Base-by-base conservation (phyloP, 1,140 invertebrate species). In the Drosophila truncata region DNA sequence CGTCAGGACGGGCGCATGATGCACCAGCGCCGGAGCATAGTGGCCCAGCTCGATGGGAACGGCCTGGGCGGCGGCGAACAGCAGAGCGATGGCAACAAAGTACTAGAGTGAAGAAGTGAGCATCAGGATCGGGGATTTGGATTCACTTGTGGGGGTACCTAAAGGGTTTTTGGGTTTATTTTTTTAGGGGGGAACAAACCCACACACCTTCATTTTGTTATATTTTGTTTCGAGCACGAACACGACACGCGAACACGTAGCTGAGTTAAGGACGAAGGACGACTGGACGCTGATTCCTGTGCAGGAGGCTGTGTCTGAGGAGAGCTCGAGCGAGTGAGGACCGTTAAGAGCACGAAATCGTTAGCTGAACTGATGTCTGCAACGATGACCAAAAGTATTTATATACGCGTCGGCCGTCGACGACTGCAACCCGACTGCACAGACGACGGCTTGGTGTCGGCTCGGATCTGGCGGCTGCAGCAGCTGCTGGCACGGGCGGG, bases 301-400 rank as follows among this genome's bases (percentile, higher is more conserved):
- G 54, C 27, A 72, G 52, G 49, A 59, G 62, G 75, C 78, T 82
- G 64, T 60, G 0, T 55, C 5, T 55, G 57, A 79, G 75, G 75
- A 67, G 57, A 69, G 47, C 61, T 76, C 62, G 74, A 66, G 72
- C 63, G 61, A 73, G 55, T 78, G 61, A 75, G 85, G 78, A 91
- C 85, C 85, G 85, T 87, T 88, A 78, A 80, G 76, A 88, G 83
- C 83, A 86, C 84, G 85, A 90, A 86, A 82, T 86, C 86, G 86
- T 90, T 85, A 85, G 82, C 85, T 90, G 86, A 90, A 90, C 86
- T 90, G 86, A 90, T 90, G 86, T 91, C 87, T 91, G 86, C 76
- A 91, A 82, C 86, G 86, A 90, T 90, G 86, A 91, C 86, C 86
- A 90, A 90, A 90, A 90, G 86, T 91, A 90, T 90, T 90, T 90